A percentile compares a stretch with the other conserved stretches of the same genome.
Conservation (phyloP, 2,888 invertebrate genomes). For the Punctoribates punctum region DNA sequence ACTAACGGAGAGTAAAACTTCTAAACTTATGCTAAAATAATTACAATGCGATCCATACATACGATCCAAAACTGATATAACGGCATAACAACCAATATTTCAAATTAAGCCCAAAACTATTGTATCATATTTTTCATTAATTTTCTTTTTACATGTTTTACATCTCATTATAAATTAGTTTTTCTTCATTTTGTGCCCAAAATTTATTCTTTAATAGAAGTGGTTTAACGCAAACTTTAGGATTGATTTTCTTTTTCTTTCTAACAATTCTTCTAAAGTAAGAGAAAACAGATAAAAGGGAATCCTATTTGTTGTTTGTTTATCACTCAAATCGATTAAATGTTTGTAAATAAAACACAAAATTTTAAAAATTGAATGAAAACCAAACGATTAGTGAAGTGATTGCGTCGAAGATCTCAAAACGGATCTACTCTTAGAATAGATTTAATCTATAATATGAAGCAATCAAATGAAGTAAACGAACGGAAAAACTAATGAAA, state of each 20-base stretch:
- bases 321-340: constrained; percentile 1
- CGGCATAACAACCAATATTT: constrained; percentile 4
- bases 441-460: too few relatives aligned
- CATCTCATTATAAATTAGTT: background rate
- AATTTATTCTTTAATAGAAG: background rate
- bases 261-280: background rate
- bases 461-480: too few relatives aligned
- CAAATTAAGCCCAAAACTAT: constrained; percentile 8
- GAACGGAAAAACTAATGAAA: background rate
- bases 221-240: background rate
- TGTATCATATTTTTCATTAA: constrained; percentile 28
- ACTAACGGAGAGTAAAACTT: background rate
- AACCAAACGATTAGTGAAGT: background rate
- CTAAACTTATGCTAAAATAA: constrained; percentile 33
- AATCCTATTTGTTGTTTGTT: background rate
- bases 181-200: background rate
- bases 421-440: too few relatives aligned
- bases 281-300: background rate
- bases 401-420: background rate
- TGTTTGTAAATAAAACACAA: constrained; percentile 4
- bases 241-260: background rate
- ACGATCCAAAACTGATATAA: constrained; percentile 14
- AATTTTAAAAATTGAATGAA: too few relatives aligned
- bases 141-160: constrained; percentile 11
- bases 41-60: constrained; percentile 20